phyloP scores from a whole-genome alignment of 1,140 invertebrate species.

The Drosophila bocqueti region DNA sequence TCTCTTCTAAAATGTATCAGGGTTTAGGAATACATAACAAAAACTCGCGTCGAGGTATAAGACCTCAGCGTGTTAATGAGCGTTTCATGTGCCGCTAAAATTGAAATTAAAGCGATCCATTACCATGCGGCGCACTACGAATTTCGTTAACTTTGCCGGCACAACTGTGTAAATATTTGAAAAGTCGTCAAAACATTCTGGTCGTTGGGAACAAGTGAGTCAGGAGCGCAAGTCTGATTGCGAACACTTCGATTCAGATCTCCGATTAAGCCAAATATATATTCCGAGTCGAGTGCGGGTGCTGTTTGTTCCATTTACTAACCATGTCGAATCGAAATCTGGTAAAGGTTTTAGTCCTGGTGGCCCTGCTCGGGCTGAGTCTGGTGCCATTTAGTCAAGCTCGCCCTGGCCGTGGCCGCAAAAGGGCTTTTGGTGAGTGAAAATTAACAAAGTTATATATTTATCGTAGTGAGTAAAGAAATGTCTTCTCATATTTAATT shows the following conservation, averaged over 20 bases:
- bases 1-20: conserved; percentile 3
- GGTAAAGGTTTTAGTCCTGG: conserved; percentile 33
- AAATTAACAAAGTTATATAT: not conserved
- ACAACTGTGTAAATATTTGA: conserved; percentile 67
- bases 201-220: conserved; percentile 28
- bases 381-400: conserved; percentile 42
- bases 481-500: not conserved
- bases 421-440: conserved; percentile 57
- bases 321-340: conserved; percentile 44
- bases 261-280: conserved; percentile 21
- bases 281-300: not conserved
- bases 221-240: conserved; percentile 1
- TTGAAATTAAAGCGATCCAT: conserved; percentile 52
- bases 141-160: conserved; percentile 18
- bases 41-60: conserved; percentile 1
- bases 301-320: not conserved
- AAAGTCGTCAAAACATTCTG: conserved; percentile 45
- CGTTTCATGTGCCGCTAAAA: conserved; percentile 56
- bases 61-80: conserved; percentile 18
- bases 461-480: too few relatives aligned
- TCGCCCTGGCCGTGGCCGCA: conserved; percentile 45
- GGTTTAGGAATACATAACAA: not conserved
- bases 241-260: conserved; percentile 27
- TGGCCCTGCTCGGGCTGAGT: conserved; percentile 30
- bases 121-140: conserved; percentile 6